phyloP scores from a whole-genome alignment of 2,888 invertebrate genomes.

The Sphinx pinastri region DNA sequence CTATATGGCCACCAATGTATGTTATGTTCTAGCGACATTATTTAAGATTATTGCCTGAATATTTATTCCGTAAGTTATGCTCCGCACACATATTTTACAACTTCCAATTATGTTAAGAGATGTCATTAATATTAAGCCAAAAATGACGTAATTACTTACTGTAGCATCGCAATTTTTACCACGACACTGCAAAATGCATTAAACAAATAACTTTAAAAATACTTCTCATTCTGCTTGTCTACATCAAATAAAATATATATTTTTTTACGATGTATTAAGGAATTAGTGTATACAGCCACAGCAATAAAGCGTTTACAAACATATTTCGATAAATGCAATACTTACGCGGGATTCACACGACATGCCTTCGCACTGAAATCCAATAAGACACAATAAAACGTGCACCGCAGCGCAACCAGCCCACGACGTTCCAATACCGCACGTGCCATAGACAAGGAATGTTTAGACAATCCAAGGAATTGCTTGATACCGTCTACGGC shows the following conservation, averaged over 20 bases:
- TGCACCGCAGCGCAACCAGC: slow-evolving; percentile 27
- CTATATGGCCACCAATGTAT: no score
- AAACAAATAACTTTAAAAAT: background rate
- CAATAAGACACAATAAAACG: slow-evolving; percentile 36
- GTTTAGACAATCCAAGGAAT: background rate
- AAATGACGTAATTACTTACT: slow-evolving; percentile 41
- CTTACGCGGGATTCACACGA: slow-evolving; percentile 49
- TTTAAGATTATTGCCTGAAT: background rate
- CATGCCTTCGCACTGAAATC: slow-evolving; percentile 54
- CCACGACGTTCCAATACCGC: slow-evolving; percentile 14
- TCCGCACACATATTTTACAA: no score
- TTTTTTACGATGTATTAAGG: no score
- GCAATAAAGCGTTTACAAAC: background rate
- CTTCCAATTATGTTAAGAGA: no score
- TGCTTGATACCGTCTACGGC: background rate
- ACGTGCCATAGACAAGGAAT: slow-evolving; percentile 7
- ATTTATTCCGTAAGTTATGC: background rate
- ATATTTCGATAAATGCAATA: slow-evolving; percentile 24
- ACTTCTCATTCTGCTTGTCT: background rate
- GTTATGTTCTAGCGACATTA: background rate
- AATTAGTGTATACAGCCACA: no score
- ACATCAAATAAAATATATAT: background rate
- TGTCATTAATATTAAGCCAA: no score
- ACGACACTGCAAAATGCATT: slow-evolving; percentile 40
- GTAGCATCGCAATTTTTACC: slow-evolving; percentile 44